A percentile compares a stretch with the other conserved stretches of the same genome.
phyloP scores from a whole-genome alignment of 2,113 vertebrate genomes.

The Corythornis vintsioides region DNA sequence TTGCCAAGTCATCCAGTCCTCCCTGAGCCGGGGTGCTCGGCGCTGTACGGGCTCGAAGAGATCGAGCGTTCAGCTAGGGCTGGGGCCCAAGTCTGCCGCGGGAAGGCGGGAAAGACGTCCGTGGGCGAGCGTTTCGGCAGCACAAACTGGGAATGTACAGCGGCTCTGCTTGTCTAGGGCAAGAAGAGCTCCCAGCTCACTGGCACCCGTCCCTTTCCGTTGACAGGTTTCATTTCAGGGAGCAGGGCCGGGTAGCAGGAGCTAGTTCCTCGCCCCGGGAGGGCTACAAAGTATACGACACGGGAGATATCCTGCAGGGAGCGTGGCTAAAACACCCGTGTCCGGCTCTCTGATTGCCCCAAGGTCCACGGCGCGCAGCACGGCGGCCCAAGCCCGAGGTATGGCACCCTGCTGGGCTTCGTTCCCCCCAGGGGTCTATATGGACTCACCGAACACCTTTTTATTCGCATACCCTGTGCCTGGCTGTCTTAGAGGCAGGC shows the following conservation, averaged over 20 bases:
- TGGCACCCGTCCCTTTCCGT: not conserved
- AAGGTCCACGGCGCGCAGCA: accelerated
- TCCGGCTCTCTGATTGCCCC: not conserved
- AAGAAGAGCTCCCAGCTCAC: not conserved
- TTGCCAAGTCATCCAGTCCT: not conserved
- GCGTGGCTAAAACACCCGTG: accelerated
- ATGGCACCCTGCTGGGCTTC: not conserved
- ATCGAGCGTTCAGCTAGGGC: not conserved
- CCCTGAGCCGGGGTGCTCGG: not conserved
- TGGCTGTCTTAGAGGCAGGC: not conserved
- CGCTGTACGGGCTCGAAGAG: not conserved
- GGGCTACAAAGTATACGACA: not conserved
- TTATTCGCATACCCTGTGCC: not conserved
- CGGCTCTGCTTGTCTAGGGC: not conserved
- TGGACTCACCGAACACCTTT: not conserved
- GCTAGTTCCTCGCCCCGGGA: accelerated
- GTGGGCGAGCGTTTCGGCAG: accelerated
- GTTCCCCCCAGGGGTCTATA: not conserved
- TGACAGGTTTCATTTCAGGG: not conserved
- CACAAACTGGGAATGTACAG: no score
- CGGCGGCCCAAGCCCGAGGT: no score
- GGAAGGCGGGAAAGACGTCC: no score
- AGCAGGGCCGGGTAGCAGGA: not conserved
- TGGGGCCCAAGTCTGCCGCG: not conserved
- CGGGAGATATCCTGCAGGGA: accelerated